These are phyloP conservation scores for Tympanuchus pallidicinctus DNA, from an alignment of 2,113 vertebrate genomes.

Conservation along the genomic window DNA sequence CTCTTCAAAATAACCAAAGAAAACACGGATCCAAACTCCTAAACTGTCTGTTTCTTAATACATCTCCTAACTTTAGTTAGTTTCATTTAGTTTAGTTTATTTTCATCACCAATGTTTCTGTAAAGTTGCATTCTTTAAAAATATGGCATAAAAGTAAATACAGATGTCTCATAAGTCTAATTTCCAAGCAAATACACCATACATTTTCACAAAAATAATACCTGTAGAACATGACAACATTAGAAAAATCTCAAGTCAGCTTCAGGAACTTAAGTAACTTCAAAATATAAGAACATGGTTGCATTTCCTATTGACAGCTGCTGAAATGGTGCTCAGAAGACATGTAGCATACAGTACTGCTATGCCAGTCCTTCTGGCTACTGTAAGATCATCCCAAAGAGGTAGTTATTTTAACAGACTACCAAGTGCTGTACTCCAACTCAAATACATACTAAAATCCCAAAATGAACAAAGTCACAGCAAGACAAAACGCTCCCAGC, in stretches of 20 bases:
- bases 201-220: neutral
- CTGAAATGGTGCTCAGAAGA: neutral
- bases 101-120: neutral
- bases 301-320: neutral
- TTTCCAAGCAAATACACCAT: neutral
- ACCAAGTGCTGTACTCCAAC: neutral
- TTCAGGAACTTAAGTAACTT: constrained; percentile 4
- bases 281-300: neutral
- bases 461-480: neutral
- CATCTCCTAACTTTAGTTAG: neutral
- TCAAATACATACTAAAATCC: neutral
- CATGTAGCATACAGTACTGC: neutral
- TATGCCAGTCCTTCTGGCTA: neutral
- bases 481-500: neutral
- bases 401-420: neutral
- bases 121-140: neutral
- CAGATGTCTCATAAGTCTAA: neutral
- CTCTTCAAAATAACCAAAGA: neutral
- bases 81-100: neutral
- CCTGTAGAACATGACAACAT: neutral
- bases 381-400: neutral
- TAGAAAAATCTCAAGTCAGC: neutral
- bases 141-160: neutral
- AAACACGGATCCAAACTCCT: neutral
- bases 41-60: neutral